A percentile compares a stretch with the other conserved stretches of the same genome.
Evolutionary conservation across 2,113 vertebrate genomes (phyloP).

Genomic region (Pelmatolapia mariae): DNA sequence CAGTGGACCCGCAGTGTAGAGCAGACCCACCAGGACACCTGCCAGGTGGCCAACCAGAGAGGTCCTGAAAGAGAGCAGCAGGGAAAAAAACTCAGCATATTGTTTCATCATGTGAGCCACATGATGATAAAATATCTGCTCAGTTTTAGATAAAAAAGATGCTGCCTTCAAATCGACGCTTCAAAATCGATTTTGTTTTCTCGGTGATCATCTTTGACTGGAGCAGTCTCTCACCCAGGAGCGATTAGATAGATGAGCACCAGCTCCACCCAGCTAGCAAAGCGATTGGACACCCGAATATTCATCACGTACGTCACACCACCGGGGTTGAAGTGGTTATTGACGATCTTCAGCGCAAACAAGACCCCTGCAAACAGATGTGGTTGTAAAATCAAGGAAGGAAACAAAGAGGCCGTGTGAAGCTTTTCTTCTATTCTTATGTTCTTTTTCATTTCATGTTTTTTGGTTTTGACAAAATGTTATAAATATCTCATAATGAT

Average conservation of each 20-base stretch:
- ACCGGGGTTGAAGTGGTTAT: conserved; percentile 82
- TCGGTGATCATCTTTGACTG: rapidly evolving
- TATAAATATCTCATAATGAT: background rate
- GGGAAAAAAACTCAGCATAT: background rate
- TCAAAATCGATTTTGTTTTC: background rate
- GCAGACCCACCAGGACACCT: conserved; percentile 88
- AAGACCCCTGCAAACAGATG: conserved; percentile 76
- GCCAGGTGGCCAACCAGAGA: conserved; percentile 88
- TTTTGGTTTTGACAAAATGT: background rate
- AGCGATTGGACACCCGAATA: conserved; percentile 74
- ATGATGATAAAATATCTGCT: background rate
- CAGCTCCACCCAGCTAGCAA: conserved; percentile 91
- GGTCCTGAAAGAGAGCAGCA: conserved; percentile 64
- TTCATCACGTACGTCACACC: conserved; percentile 77
- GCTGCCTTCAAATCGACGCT: background rate
- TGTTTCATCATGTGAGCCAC: no score
- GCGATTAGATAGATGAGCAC: conserved; percentile 82
- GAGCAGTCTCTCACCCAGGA: conserved; percentile 77
- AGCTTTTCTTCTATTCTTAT: background rate
- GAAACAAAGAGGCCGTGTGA: background rate
- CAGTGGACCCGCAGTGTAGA: conserved; percentile 85
- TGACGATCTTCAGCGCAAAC: conserved; percentile 92
- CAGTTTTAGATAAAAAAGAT: background rate
- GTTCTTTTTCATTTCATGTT: background rate
- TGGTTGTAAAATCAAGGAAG: background rate